A percentile compares a stretch with the other conserved stretches of the same genome.
These are phyloP conservation scores for Sclerodermus sp. DNA, from an alignment of 2,888 invertebrate genomes.

Conservation along the genomic window DNA sequence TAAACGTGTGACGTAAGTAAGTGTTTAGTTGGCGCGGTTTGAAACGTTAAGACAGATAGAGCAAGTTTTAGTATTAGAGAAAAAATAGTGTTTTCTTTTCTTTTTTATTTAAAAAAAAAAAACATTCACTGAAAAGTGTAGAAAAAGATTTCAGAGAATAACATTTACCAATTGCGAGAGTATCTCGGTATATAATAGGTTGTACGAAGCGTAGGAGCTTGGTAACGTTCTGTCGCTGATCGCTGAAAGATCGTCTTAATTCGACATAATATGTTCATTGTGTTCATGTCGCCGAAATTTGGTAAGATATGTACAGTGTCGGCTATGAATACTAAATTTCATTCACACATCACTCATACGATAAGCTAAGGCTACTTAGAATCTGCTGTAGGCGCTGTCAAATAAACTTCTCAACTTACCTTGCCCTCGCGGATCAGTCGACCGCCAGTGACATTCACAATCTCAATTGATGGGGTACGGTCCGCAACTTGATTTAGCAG, in stretches of 20 bases:
- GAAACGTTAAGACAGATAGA: background rate
- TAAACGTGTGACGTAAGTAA: too few relatives aligned
- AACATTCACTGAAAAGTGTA: background rate
- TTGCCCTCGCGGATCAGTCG: conserved; percentile 96
- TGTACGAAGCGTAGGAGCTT: background rate
- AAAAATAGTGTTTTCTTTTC: background rate
- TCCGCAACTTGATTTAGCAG: conserved; percentile 92
- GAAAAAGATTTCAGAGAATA: too few relatives aligned
- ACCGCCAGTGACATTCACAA: conserved; percentile 93
- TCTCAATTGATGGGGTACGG: conserved; percentile 91
- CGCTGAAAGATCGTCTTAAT: conserved; percentile 37
- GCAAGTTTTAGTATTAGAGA: background rate
- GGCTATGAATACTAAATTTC: conserved; percentile 29
- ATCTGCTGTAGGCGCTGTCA: conserved; percentile 54
- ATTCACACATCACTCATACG: conserved; percentile 47
- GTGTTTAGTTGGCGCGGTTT: background rate
- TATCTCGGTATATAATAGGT: background rate
- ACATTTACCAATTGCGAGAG: background rate
- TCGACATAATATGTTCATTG: conserved; percentile 15
- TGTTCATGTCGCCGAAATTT: conserved; percentile 16
- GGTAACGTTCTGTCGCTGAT: conserved; percentile 20
- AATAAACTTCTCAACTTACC: conserved; percentile 73
- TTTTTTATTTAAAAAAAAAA: background rate
- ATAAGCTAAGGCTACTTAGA: conserved; percentile 39
- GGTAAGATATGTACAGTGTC: conserved; percentile 24